Percentiles rank a stretch among this genome's conserved stretches.
These are phyloP conservation scores for Zaprionus bogoriensis DNA, from an alignment of 2,888 invertebrate species.

Conservation along the genomic window DNA sequence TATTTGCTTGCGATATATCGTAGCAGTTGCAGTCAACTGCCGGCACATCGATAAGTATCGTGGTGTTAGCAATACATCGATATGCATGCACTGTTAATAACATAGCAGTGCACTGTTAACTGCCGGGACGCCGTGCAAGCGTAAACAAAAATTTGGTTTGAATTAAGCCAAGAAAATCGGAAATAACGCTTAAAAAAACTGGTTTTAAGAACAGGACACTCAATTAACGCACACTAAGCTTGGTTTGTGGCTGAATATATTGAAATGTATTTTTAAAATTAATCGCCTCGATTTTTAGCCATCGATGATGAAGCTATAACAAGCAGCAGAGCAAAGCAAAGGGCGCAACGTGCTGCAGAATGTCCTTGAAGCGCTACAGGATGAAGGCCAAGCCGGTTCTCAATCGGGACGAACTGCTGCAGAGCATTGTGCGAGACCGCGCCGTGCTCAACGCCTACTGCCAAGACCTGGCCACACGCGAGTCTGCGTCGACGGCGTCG, in stretches of 20 bases:
- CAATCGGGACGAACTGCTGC: constrained; percentile 53
- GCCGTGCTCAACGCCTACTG: constrained; percentile 50
- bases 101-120: not conserved
- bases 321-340: no score
- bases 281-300: constrained; percentile 1
- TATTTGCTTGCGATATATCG: no score
- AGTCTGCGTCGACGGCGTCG: not conserved
- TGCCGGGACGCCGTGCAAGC: not conserved
- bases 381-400: constrained; percentile 24
- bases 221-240: not conserved
- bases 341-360: no score
- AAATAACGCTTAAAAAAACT: not conserved
- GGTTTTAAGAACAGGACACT: not conserved
- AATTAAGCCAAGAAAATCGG: no score
- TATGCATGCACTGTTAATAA: not conserved
- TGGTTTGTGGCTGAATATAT: not conserved
- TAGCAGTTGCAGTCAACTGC: no score
- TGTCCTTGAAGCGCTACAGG: constrained; percentile 23
- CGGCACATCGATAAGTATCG: no score
- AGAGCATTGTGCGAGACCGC: constrained; percentile 57
- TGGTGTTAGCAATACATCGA: no score
- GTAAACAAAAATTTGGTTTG: not conserved
- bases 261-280: not conserved
- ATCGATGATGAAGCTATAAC: not conserved
- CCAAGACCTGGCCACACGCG: constrained; percentile 22